phyloP scores from a whole-genome alignment of 2,888 invertebrate species.

The Meiosimyza platycephala region DNA sequence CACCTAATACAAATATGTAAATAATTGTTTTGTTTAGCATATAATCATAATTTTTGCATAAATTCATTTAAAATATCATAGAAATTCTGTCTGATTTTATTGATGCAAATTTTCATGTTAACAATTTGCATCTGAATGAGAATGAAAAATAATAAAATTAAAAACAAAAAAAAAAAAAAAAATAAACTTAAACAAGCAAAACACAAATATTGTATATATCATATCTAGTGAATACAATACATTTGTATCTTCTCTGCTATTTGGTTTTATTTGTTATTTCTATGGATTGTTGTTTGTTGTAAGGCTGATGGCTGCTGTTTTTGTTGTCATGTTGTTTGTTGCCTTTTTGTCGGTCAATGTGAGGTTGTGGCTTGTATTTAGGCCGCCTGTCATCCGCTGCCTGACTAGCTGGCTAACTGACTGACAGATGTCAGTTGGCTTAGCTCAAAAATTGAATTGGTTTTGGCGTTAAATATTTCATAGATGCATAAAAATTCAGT shows the following conservation, averaged over 20 bases:
- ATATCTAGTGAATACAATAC: too few species aligned
- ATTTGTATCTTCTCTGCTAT: too few species aligned
- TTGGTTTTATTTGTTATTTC: neutral
- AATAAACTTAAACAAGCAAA: neutral
- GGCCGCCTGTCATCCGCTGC: neutral
- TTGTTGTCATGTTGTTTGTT: slow-evolving; percentile 10
- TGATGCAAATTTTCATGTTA: slow-evolving; percentile 35
- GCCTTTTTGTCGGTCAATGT: slow-evolving; percentile 38
- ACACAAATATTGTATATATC: slow-evolving; percentile 5
- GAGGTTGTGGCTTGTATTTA: slow-evolving; percentile 26
- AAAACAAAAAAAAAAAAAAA: too few species aligned
- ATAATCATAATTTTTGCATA: slow-evolving; percentile 35
- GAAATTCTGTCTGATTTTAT: slow-evolving; percentile 26
- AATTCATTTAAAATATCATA: slow-evolving; percentile 27
- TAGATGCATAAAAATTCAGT: slow-evolving; percentile 24
- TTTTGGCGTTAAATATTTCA: slow-evolving; percentile 28
- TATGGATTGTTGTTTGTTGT: slow-evolving; percentile 4
- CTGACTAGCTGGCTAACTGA: neutral
- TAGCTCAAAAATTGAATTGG: slow-evolving; percentile 20
- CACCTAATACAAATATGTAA: too few species aligned
- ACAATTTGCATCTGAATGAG: slow-evolving; percentile 33
- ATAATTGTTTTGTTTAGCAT: slow-evolving; percentile 22
- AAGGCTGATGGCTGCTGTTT: neutral
- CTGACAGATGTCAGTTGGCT: slow-evolving; percentile 22
- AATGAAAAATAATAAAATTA: neutral